Conservation (phyloP, 2,797 vertebrate species). For the Chiloscyllium punctatum region DNA sequence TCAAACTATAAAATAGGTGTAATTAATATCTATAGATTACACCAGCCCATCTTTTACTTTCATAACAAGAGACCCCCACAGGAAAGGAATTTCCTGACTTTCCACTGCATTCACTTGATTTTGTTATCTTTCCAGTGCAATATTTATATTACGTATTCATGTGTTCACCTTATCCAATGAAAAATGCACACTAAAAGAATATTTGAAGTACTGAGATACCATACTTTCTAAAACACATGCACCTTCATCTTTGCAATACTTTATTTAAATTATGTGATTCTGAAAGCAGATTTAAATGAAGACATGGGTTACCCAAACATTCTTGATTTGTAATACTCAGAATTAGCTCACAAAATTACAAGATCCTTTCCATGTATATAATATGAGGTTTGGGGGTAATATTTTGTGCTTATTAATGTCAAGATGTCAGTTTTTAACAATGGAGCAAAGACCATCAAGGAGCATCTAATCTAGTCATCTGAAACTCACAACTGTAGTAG, state of each 20-base stretch:
- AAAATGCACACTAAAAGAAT: neutral
- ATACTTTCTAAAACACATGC: neutral
- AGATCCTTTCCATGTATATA: neutral
- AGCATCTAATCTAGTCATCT: neutral
- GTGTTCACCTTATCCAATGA: neutral
- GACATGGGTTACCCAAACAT: neutral
- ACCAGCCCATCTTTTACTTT: neutral
- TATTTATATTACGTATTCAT: neutral
- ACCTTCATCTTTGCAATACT: neutral
- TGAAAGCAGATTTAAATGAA: neutral
- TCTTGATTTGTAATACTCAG: neutral
- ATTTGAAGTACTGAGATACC: neutral
- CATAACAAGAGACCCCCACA: neutral
- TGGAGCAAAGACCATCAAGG: neutral
- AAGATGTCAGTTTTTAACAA: neutral
- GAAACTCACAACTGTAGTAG: neutral
- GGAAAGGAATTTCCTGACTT: neutral
- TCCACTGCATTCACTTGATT: neutral
- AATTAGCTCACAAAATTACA: neutral
- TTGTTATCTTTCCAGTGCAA: neutral
- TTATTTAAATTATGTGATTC: neutral
- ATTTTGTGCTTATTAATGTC: neutral
- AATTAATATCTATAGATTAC: too few species aligned
- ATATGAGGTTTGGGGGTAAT: neutral
- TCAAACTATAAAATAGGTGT: too few species aligned